Conservation (phyloP, 2,888 invertebrate genomes). For the Pyrocoelia pectoralis region DNA sequence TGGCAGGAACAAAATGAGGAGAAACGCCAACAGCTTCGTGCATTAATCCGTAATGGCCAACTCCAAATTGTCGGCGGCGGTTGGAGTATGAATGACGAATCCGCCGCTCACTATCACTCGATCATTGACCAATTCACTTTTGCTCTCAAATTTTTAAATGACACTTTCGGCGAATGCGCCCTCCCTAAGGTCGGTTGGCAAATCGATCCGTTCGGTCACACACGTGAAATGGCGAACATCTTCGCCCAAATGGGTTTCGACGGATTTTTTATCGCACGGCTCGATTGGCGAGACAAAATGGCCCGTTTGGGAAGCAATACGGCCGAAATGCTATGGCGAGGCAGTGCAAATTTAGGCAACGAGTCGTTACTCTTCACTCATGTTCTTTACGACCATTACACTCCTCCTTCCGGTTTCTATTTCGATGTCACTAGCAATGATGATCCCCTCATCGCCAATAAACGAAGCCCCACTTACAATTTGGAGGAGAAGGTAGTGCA, state of each 20-base stretch:
- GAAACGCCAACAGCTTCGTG: slow-evolving; percentile 63
- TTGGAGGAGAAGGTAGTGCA: slow-evolving; percentile 67
- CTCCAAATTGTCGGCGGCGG: slow-evolving; percentile 69
- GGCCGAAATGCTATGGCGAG: slow-evolving; percentile 84
- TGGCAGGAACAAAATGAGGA: slow-evolving; percentile 72
- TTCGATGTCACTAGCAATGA: slow-evolving; percentile 75
- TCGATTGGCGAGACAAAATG: slow-evolving; percentile 82
- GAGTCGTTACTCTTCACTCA: slow-evolving; percentile 64
- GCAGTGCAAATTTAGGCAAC: slow-evolving; percentile 65
- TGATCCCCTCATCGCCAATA: slow-evolving; percentile 71
- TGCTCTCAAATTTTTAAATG: slow-evolving; percentile 70
- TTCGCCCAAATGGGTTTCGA: slow-evolving; percentile 85
- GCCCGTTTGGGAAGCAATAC: slow-evolving; percentile 64
- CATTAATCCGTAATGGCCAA: slow-evolving; percentile 67
- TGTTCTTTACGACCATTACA: slow-evolving; percentile 70
- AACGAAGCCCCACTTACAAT: slow-evolving; percentile 70
- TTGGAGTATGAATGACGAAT: slow-evolving; percentile 71
- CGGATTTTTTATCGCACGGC: slow-evolving; percentile 80
- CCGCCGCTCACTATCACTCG: slow-evolving; percentile 72
- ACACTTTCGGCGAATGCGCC: slow-evolving; percentile 76
- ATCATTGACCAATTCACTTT: slow-evolving; percentile 76
- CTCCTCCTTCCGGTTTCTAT: slow-evolving; percentile 75
- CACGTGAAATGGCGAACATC: slow-evolving; percentile 80
- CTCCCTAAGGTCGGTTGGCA: slow-evolving; percentile 78
- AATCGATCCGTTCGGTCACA: slow-evolving; percentile 85